A percentile compares a stretch with the other conserved stretches of the same genome.
phyloP scores from a whole-genome alignment of 2,797 vertebrate species.

The Micrastur ruficollis region DNA sequence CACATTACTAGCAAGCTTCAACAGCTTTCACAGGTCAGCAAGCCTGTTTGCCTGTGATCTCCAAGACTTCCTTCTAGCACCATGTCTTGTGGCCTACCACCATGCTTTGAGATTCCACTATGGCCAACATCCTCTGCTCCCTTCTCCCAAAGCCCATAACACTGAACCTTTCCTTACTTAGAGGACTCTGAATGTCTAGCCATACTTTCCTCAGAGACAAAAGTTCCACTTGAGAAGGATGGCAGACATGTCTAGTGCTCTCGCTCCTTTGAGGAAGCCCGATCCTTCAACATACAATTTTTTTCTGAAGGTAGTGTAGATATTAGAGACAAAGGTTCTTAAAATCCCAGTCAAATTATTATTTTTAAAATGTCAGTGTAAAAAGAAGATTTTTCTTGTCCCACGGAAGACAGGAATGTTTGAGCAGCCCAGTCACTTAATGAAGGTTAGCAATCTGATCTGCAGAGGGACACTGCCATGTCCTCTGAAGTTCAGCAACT shows the following conservation, averaged over 20 bases:
- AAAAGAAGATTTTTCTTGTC: not conserved
- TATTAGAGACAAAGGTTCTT: not conserved
- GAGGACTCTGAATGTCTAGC: not conserved
- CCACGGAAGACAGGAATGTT: not conserved
- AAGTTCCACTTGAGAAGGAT: not conserved
- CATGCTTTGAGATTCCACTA: not conserved
- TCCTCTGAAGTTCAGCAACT: conserved; percentile 10
- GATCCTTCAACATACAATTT: not conserved
- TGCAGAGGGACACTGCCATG: not conserved
- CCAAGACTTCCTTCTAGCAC: not conserved
- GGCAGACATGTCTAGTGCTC: not conserved
- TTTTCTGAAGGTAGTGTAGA: not conserved
- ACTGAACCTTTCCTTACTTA: not conserved
- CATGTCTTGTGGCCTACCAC: not conserved
- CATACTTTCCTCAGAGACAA: not conserved
- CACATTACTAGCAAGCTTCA: not conserved
- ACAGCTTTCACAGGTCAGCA: not conserved
- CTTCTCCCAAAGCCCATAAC: not conserved
- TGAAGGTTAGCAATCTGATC: not conserved
- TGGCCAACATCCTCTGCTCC: not conserved
- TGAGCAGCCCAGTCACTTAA: not conserved
- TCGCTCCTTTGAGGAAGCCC: not conserved
- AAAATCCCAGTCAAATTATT: not conserved
- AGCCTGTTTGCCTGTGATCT: not conserved
- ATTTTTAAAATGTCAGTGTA: not conserved